Evolutionary conservation across 1,140 invertebrate genomes (phyloP).

Genomic region (Galleria mellonella): DNA sequence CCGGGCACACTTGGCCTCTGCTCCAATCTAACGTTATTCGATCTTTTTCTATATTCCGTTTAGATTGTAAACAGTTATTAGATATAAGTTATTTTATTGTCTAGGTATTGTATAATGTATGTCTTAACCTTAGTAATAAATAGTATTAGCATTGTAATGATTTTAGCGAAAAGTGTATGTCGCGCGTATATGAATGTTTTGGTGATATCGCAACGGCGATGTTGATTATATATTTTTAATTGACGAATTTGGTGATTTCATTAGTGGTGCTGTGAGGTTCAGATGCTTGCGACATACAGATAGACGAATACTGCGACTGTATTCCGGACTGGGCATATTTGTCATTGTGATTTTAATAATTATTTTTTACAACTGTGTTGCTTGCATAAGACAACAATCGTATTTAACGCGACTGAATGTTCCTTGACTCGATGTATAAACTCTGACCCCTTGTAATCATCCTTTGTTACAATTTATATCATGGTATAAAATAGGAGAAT

Average conservation of each 20-base stretch:
- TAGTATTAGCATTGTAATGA: conserved; percentile 52
- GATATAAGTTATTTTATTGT: conserved; percentile 68
- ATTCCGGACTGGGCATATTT: conserved; percentile 58
- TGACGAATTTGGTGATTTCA: conserved; percentile 29
- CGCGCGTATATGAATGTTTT: conserved; percentile 58
- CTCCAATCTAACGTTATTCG: conserved; percentile 28
- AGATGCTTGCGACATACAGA: conserved; percentile 60
- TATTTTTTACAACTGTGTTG: conserved; percentile 63
- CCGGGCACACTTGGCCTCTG: conserved; percentile 29
- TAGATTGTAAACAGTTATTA: conserved; percentile 64
- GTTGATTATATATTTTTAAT: conserved; percentile 15
- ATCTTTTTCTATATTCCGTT: conserved; percentile 56
- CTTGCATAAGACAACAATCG: conserved; percentile 47
- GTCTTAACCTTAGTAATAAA: conserved; percentile 58
- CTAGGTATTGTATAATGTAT: conserved; percentile 67
- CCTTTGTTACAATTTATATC: conserved; percentile 68
- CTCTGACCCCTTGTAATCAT: conserved; percentile 56
- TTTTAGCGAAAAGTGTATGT: conserved; percentile 55
- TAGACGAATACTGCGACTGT: conserved; percentile 37
- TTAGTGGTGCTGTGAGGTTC: conserved; percentile 61
- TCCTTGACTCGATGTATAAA: conserved; percentile 64
- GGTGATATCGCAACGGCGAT: conserved; percentile 30
- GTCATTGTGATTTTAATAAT: conserved; percentile 64
- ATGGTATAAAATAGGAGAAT: conserved; percentile 68
- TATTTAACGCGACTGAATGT: conserved; percentile 68